Evolutionary conservation across 2,888 invertebrate species (phyloP), one percentile per base, ranked within the genome.

Genomic region (Ophraella communa): DNA sequence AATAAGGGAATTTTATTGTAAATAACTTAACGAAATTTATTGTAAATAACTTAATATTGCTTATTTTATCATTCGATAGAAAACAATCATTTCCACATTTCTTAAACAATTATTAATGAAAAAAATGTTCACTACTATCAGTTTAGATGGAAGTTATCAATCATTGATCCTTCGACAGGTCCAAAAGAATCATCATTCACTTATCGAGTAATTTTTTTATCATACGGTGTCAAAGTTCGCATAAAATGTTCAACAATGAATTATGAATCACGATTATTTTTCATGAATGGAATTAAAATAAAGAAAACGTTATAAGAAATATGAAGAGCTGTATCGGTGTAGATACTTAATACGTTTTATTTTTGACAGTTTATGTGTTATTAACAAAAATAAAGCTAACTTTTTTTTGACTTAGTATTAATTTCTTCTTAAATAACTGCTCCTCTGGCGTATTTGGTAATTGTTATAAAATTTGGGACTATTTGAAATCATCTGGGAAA

Each of bases 241-340:
- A 45, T 4, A 11, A 45, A n/a, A 39, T 39, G 14, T 39, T 39
- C 14, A 14, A 7, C 17, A 21, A 45, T 21, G 21, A 45, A 45
- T 21, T 45, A 45, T 45, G 45, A 45, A 45, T 45, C 45, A 45
- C 11, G 45, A 45, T 45, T 45, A 21, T 45, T 45, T 45, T 14
- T 45, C 45, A 21, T 45, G 45, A 45, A 45, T 45, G 45, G 45
- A 45, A 20, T 45, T 21, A n/a, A 45, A 45, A 45, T 39, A 17
- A 17, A 39, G 17, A 7, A 39, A 39, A 39, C 1, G 11, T 11
- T 30, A 8, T 30, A 30, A 30, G 30, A 10, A 39, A 17, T 39
- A 7, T 7, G 39, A 7, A 14, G 17, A 14, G 39, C 8, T 11
- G 11, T 1, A 30, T 30, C 39, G 17, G 17, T 8, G 39, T 39